Evolutionary conservation across 2,797 vertebrate genomes (phyloP).

Genomic region (Pangasius djambal): DNA sequence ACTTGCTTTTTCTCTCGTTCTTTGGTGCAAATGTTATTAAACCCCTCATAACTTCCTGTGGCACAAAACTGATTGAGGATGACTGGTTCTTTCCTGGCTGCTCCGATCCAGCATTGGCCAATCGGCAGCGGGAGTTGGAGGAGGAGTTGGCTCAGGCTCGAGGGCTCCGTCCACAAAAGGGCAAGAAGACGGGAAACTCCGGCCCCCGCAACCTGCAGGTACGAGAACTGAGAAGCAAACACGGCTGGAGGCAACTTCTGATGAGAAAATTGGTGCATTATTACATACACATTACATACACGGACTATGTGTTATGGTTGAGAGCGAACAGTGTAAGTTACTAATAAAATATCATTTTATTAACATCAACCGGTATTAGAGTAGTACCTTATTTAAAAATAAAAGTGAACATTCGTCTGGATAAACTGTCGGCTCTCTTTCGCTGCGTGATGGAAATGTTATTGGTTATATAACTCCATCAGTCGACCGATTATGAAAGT

Average conservation of each 20-base stretch:
- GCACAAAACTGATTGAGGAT: conserved; percentile 99
- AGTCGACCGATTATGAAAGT: not conserved
- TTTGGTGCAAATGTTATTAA: conserved; percentile 59
- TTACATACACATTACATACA: too few species aligned
- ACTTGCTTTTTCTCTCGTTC: conserved; percentile 20
- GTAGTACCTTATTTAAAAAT: not conserved
- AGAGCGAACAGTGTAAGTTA: not conserved
- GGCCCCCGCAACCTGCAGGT: conserved; percentile 82
- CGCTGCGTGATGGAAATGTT: not conserved
- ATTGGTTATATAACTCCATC: not conserved
- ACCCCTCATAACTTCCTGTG: conserved; percentile 80
- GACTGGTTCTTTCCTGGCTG: conserved; percentile 99
- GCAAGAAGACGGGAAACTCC: conserved; percentile 75
- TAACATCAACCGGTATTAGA: not conserved
- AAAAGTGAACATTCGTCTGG: not conserved
- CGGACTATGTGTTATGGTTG: not conserved
- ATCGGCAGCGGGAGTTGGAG: conserved; percentile 94
- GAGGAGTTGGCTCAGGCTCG: conserved; percentile 86
- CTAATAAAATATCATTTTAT: not conserved
- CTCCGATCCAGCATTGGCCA: conserved; percentile 95
- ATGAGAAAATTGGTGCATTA: not conserved
- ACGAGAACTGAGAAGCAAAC: conserved; percentile 44
- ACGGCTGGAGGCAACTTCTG: not conserved
- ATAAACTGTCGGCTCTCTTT: not conserved
- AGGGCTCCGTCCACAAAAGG: conserved; percentile 76